Percentiles rank a stretch among this genome's conserved stretches.
Conservation (phyloP, 2,888 invertebrate genomes). For the Crocallis elinguaria region DNA sequence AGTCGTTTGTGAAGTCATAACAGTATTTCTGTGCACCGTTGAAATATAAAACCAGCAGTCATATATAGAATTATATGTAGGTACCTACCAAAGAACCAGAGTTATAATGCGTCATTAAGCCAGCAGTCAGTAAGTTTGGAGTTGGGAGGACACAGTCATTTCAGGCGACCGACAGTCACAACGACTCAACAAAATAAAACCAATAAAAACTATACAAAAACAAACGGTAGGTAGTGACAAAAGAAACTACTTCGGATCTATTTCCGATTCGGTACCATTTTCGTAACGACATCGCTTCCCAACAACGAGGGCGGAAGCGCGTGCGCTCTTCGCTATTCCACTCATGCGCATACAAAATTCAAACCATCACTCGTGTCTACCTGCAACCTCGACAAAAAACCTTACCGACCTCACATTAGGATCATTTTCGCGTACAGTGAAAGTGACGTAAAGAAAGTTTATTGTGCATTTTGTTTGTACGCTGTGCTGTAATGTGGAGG, state of each 20-base stretch:
- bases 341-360: slow-evolving; percentile 52
- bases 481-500: slow-evolving; percentile 39
- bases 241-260: slow-evolving; percentile 30
- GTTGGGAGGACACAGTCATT: too few relatives aligned
- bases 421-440: slow-evolving; percentile 52
- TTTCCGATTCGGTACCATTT: slow-evolving; percentile 37
- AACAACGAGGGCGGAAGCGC: slow-evolving; percentile 60
- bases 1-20: background rate
- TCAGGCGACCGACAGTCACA: background rate
- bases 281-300: slow-evolving; percentile 54
- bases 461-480: slow-evolving; percentile 50
- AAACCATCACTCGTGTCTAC: slow-evolving; percentile 42
- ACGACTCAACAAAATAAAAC: slow-evolving; percentile 4
- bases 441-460: slow-evolving; percentile 71
- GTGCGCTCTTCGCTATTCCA: slow-evolving; percentile 62
- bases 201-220: background rate
- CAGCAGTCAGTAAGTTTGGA: too few relatives aligned
- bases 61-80: background rate
- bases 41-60: background rate
- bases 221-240: slow-evolving; percentile 18
- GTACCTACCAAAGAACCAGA: background rate
- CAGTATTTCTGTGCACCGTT: background rate
- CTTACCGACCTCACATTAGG: slow-evolving; percentile 22
- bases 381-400: slow-evolving; percentile 31
- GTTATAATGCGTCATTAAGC: background rate